These are phyloP conservation scores for Cossypha dichroa DNA, from an alignment of 2,797 vertebrate genomes.

Conservation along the genomic window DNA sequence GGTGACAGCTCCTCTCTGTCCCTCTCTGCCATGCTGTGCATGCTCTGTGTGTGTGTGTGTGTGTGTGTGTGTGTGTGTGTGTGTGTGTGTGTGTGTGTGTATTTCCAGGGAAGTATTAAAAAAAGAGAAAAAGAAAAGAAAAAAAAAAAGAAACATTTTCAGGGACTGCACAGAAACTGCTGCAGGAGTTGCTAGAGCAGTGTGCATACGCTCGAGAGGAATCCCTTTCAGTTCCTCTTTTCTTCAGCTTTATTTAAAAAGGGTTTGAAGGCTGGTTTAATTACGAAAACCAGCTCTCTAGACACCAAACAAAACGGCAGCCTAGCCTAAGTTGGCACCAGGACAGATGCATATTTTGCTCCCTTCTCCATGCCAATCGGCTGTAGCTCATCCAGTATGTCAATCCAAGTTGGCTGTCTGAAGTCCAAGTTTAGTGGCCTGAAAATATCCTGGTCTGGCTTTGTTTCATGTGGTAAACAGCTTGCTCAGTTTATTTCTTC, in stretches of 20 bases:
- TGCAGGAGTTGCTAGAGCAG: conserved; percentile 69
- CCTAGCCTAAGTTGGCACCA: conserved; percentile 64
- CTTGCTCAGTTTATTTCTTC: conserved; percentile 12
- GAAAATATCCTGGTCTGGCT: conserved; percentile 33
- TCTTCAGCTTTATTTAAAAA: conserved; percentile 70
- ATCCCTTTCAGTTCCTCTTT: conserved; percentile 72
- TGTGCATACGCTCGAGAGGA: conserved; percentile 59
- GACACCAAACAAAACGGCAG: conserved; percentile 72
- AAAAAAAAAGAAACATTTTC: conserved; percentile 6
- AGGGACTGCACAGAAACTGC: background rate
- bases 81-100: background rate
- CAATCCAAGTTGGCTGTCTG: conserved; percentile 52
- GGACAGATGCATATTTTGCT: conserved; percentile 70
- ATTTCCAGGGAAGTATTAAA: background rate
- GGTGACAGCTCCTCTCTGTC: background rate
- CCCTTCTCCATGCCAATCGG: conserved; percentile 63
- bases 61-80: background rate
- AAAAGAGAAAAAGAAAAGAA: background rate
- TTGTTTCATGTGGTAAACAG: conserved; percentile 66
- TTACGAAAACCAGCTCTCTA: conserved; percentile 68
- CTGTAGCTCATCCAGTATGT: conserved; percentile 57
- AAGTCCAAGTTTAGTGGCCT: conserved; percentile 64
- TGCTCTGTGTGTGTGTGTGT: background rate
- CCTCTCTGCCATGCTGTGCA: background rate
- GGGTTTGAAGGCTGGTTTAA: conserved; percentile 67